phyloP scores from a whole-genome alignment of 2,113 vertebrate genomes.

The Melanotaenia duboulayi region DNA sequence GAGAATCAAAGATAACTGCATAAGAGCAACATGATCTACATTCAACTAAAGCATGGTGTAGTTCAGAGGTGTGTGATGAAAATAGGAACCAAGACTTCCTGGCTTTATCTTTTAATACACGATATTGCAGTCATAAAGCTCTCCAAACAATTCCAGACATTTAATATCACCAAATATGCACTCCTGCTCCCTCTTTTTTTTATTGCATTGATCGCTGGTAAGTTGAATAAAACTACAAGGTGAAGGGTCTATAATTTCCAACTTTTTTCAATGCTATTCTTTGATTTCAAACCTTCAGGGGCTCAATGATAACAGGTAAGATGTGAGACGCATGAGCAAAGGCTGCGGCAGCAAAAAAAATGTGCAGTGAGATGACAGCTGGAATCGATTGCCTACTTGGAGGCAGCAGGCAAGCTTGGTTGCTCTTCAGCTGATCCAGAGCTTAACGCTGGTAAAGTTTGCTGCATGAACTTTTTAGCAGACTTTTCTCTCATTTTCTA shows the following conservation, averaged over 20 bases:
- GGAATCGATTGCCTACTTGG: conserved; percentile 28
- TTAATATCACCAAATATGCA: not conserved
- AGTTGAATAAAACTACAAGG: conserved; percentile 25
- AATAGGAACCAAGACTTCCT: not conserved
- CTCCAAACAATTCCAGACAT: not conserved
- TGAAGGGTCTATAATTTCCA: conserved; percentile 30
- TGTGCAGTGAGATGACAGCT: conserved; percentile 32
- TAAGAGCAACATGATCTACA: not conserved
- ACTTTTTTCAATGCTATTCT: conserved; percentile 18
- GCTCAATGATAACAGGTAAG: conserved; percentile 35
- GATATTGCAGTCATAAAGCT: not conserved
- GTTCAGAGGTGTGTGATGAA: not conserved
- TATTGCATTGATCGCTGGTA: conserved; percentile 25
- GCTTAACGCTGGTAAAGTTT: not conserved
- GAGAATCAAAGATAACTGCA: not conserved
- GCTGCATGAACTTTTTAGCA: conserved; percentile 11
- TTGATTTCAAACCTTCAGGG: not conserved
- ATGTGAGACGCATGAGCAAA: conserved; percentile 34
- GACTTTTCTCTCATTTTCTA: conserved; percentile 12
- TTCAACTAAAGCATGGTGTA: not conserved
- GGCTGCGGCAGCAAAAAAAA: conserved; percentile 24
- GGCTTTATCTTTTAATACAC: not conserved
- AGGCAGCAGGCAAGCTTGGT: not conserved
- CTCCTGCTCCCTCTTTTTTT: conserved; percentile 13
- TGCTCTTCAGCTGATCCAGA: conserved; percentile 28